phyloP scores from a whole-genome alignment of 2,888 invertebrate genomes.

The Sarcophaga subvicina region DNA sequence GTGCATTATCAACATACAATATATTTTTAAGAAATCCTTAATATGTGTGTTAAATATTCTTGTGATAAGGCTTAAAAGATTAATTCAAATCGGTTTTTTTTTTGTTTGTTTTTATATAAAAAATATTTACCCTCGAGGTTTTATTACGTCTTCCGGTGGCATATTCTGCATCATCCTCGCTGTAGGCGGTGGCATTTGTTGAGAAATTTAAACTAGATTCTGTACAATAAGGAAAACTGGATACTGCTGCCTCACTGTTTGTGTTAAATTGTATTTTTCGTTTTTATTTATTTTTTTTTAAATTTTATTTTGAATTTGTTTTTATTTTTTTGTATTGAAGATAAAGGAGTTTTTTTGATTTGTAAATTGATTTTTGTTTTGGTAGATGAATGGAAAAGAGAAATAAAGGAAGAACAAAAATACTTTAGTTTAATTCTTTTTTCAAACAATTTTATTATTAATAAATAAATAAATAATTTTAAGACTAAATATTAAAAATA shows the following conservation, averaged over 20 bases:
- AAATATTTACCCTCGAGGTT: conserved; percentile 85
- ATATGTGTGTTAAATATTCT: conserved; percentile 12
- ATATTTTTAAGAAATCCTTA: conserved; percentile 33
- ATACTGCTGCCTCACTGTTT: conserved; percentile 81
- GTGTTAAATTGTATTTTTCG: conserved; percentile 39
- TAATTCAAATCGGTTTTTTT: conserved; percentile 33
- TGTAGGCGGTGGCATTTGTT: conserved; percentile 84
- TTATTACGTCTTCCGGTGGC: conserved; percentile 88
- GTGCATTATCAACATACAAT: not conserved
- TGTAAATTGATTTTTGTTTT: conserved; percentile 31
- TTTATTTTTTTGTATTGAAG: conserved; percentile 25
- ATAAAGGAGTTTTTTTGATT: conserved; percentile 41
- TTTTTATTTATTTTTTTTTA: conserved; percentile 16
- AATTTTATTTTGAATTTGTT: not conserved
- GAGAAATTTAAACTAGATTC: conserved; percentile 85
- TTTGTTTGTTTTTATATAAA: conserved; percentile 66
- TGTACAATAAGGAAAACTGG: conserved; percentile 82
- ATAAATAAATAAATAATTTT: conserved; percentile 3
- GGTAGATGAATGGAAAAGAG: conserved; percentile 63
- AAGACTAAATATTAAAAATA: conserved; percentile 16
- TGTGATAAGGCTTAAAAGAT: not conserved
- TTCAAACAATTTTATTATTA: conserved; percentile 51
- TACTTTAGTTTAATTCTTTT: conserved; percentile 64
- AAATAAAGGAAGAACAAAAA: conserved; percentile 62
- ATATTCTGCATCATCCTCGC: conserved; percentile 89